Evolutionary conservation across 2,888 invertebrate genomes (phyloP), one percentile per base, ranked within the genome.

Genomic region (Megamerina dolium): DNA sequence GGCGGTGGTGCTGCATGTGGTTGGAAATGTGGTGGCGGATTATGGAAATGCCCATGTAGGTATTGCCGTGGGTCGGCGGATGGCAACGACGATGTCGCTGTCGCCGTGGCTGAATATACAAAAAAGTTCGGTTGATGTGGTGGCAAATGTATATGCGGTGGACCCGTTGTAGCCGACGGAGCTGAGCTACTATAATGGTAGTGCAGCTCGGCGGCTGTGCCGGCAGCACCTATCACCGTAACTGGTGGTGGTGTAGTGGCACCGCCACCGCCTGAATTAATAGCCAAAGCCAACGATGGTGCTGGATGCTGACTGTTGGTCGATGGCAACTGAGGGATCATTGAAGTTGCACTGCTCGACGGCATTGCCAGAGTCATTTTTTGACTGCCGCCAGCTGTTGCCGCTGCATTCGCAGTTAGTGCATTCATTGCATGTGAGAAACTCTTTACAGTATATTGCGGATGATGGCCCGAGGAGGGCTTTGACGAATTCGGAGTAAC

Each of bases 361-460:
- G 58, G 59, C 55, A 60, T 53, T 12, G 59, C 47, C 31, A 56
- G 46, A 10, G 56, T 52, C 41, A 56, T 53, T 41, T 58, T 59
- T 33, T 48, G 50, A 5, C 41, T 26, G 20, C 16, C 26, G 14
- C 30, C 36, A 30, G 57, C 51, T 14, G 59, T 51, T 1, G 59
- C 55, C 37, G 58, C 55, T 30, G 58, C 58, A 41, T 58, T 61
- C 33, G 63, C 58, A 26, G 66, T 64, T 5, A 67, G 46, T 17
- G 61, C 62, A 43, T 57, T 64, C 60, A 68, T 64, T 41, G 65
- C 66, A 47, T 65, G 64, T 19, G 64, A 63, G 43, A 68, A 66
- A 48, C 63, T 64, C 51, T 70, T 70, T 29, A 66, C 65, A n/a
- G 60, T 65, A 27, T 65, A 65, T 18, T 64, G 64, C 21, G 52